Percentiles rank a stretch among this genome's conserved stretches.
Evolutionary conservation across 2,113 vertebrate genomes (phyloP).

Genomic region (Corythoichthys haematopterus): DNA sequence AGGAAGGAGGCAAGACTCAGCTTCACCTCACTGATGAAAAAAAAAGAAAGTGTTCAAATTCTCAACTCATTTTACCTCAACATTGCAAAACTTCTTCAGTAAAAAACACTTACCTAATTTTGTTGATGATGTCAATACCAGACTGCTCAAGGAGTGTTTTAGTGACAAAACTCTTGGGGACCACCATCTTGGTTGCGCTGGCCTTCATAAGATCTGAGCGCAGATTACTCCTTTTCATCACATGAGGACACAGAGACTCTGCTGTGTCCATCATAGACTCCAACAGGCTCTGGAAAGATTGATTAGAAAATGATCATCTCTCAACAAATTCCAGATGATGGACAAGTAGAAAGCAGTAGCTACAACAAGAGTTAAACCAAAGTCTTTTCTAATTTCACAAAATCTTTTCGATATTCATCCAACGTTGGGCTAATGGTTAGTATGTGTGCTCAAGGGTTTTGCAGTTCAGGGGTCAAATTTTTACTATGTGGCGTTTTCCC

Average conservation of each 20-base stretch:
- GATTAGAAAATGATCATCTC: background rate
- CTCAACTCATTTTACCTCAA: background rate
- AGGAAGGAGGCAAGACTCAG: slow-evolving; percentile 94
- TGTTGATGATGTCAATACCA: slow-evolving; percentile 94
- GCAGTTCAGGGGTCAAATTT: too few species aligned
- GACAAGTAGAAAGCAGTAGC: background rate
- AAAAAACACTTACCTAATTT: slow-evolving; percentile 81
- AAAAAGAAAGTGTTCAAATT: background rate
- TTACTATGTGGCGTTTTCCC: too few species aligned
- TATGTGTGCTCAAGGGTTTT: too few species aligned
- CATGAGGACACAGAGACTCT: slow-evolving; percentile 86
- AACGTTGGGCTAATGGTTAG: too few species aligned
- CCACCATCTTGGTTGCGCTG: slow-evolving; percentile 85
- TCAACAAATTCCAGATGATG: background rate
- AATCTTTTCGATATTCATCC: background rate
- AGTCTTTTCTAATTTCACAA: background rate
- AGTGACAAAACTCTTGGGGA: slow-evolving; percentile 89
- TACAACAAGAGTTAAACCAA: background rate
- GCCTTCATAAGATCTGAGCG: slow-evolving; percentile 85
- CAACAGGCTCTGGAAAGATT: slow-evolving; percentile 73
- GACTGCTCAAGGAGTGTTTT: slow-evolving; percentile 94
- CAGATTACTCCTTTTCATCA: slow-evolving; percentile 84
- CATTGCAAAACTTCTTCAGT: background rate
- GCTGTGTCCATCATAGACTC: slow-evolving; percentile 93
- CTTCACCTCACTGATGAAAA: slow-evolving; percentile 83